Evolutionary conservation across 2,113 vertebrate species (phyloP).

Genomic region (Catagonus wagneri): DNA sequence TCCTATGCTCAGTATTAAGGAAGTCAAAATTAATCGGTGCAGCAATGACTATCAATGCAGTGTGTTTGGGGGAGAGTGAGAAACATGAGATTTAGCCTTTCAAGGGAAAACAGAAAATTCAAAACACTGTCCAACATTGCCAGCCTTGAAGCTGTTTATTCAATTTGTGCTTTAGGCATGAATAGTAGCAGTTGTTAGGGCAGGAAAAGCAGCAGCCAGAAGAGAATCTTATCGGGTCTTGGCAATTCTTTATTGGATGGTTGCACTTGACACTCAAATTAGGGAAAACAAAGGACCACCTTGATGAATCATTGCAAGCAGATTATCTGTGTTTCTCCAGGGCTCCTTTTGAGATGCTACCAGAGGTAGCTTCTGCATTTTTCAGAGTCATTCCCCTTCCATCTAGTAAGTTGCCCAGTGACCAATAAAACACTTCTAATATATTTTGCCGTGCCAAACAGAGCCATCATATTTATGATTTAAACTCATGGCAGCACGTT

Average conservation of each 20-base stretch:
- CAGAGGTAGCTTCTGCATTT: conserved; percentile 82
- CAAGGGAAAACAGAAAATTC: conserved; percentile 67
- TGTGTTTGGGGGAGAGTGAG: neutral
- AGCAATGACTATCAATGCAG: conserved; percentile 14
- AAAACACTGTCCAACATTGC: conserved; percentile 53
- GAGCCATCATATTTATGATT: conserved; percentile 84
- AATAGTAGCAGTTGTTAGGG: conserved; percentile 82
- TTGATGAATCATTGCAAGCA: conserved; percentile 86
- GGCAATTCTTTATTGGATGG: conserved; percentile 85
- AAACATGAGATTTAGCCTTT: conserved; percentile 52
- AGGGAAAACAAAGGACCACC: conserved; percentile 88
- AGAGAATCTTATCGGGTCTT: conserved; percentile 83
- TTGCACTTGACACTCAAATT: conserved; percentile 88
- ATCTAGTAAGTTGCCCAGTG: conserved; percentile 81
- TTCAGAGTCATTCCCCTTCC: conserved; percentile 74
- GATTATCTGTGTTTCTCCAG: conserved; percentile 86
- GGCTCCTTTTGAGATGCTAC: conserved; percentile 73
- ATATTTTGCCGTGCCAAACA: conserved; percentile 81
- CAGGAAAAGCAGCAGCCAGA: conserved; percentile 77
- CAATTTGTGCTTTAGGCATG: conserved; percentile 78
- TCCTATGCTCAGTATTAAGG: conserved; percentile 71
- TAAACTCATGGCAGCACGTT: conserved; percentile 78
- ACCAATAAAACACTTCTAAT: conserved; percentile 79
- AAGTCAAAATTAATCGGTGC: conserved; percentile 65
- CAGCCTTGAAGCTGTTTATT: conserved; percentile 71